Evolutionary conservation across 2,113 vertebrate species (phyloP).

Genomic region (Dasypus novemcinctus): DNA sequence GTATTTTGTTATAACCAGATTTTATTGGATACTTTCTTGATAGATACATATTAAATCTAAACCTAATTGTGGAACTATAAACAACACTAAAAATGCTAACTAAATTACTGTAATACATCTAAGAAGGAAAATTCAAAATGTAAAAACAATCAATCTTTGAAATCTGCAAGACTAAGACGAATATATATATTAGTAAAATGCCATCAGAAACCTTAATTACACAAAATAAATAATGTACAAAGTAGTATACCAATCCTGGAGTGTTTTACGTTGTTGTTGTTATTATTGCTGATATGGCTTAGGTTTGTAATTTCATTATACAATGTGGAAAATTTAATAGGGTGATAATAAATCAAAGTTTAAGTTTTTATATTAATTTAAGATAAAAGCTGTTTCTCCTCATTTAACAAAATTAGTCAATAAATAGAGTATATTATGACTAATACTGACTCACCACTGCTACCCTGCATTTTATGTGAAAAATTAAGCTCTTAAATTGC

Average conservation of each 20-base stretch:
- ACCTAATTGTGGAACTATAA: conserved; percentile 23
- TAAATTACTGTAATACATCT: not conserved
- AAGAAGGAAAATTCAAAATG: not conserved
- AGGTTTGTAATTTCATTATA: not conserved
- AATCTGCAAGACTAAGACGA: not conserved
- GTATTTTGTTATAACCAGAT: not conserved
- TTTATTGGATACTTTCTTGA: not conserved
- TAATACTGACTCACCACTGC: not conserved
- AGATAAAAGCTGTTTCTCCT: not conserved
- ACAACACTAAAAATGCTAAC: not conserved
- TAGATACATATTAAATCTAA: not conserved
- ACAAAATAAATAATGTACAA: not conserved
- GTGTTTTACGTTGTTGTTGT: not conserved
- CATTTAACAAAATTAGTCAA: conserved; percentile 18
- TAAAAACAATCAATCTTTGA: not conserved
- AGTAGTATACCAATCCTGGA: not conserved
- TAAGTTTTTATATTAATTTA: not conserved
- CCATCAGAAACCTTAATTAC: not conserved
- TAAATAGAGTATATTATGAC: not conserved
- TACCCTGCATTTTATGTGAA: not conserved
- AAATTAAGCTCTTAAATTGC: not conserved
- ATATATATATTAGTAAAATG: not conserved
- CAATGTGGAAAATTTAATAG: not conserved
- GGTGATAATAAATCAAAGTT: not conserved
- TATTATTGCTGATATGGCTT: not conserved